A percentile compares a stretch with the other conserved stretches of the same genome.
These are phyloP conservation scores for Euura saliciscinereae DNA, from an alignment of 1,140 invertebrate genomes.

Conservation along the genomic window DNA sequence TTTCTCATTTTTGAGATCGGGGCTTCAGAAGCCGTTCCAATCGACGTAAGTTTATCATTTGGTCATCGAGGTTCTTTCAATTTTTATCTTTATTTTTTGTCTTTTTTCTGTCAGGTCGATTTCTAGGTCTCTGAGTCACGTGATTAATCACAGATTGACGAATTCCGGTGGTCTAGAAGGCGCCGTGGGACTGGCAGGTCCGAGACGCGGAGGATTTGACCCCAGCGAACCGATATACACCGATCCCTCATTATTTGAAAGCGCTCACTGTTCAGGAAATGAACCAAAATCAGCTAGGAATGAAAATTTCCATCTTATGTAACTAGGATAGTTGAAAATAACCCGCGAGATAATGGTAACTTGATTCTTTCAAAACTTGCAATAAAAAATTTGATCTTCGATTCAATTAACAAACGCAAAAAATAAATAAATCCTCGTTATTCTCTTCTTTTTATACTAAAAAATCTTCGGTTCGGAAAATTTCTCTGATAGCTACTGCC, in stretches of 20 bases:
- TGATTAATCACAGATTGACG: conserved; percentile 39
- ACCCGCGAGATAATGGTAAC: not conserved
- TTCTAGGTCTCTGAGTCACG: conserved; percentile 47
- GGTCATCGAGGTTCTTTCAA: not conserved
- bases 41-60: conserved; percentile 40
- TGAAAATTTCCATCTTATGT: conserved; percentile 51
- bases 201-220: conserved; percentile 61
- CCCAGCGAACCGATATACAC: conserved; percentile 93
- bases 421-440: too few relatives aligned
- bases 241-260: conserved; percentile 88
- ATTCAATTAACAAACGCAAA: too few relatives aligned
- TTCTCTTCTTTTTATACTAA: too few relatives aligned
- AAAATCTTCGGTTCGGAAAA: not conserved
- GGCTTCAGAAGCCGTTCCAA: conserved; percentile 50
- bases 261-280: conserved; percentile 66
- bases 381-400: too few relatives aligned
- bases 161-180: conserved; percentile 43
- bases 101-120: conserved; percentile 39
- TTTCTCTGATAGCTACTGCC: not conserved
- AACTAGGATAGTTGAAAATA: conserved; percentile 15
- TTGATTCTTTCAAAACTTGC: too few relatives aligned
- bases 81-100: not conserved
- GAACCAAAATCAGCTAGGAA: conserved; percentile 57
- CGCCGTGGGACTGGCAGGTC: conserved; percentile 43
- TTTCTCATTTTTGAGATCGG: conserved; percentile 52